phyloP scores from a whole-genome alignment of 1,140 invertebrate species.

The Bombus waltoni region DNA sequence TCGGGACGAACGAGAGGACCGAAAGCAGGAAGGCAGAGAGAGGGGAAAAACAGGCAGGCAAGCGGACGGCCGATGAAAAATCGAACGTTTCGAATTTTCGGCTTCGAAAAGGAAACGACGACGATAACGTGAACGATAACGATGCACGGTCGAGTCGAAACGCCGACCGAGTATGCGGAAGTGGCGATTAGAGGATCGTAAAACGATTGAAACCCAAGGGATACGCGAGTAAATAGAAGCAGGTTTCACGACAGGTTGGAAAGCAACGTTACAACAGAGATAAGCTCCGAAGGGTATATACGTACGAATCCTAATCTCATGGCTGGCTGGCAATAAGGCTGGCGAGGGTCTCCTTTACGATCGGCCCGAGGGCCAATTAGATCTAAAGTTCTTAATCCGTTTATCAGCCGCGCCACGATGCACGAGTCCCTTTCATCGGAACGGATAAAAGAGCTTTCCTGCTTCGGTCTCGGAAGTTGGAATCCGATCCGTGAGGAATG shows the following conservation, averaged over 20 bases:
- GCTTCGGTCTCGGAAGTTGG: constrained; percentile 18
- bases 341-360: constrained; percentile 65
- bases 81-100: background rate
- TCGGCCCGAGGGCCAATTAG: constrained; percentile 65
- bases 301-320: constrained; percentile 64
- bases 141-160: background rate
- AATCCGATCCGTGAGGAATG: constrained; percentile 43
- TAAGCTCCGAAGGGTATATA: constrained; percentile 52
- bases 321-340: constrained; percentile 45
- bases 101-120: background rate
- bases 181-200: constrained; percentile 60
- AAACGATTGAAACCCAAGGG: constrained; percentile 56
- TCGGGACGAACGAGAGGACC: background rate
- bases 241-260: constrained; percentile 66
- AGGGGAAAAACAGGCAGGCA: rapidly evolving
- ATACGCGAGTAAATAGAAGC: constrained; percentile 62
- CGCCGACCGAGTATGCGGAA: constrained; percentile 54
- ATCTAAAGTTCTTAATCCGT: constrained; percentile 70
- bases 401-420: constrained; percentile 61
- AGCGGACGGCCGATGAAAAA: background rate
- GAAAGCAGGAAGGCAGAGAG: too few species aligned
- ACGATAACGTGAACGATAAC: constrained; percentile 58
- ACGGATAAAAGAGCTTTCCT: constrained; percentile 56
- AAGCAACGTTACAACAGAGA: constrained; percentile 49
- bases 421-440: constrained; percentile 50